phyloP scores from a whole-genome alignment of 2,113 vertebrate species.

The Paratilapia polleni region DNA sequence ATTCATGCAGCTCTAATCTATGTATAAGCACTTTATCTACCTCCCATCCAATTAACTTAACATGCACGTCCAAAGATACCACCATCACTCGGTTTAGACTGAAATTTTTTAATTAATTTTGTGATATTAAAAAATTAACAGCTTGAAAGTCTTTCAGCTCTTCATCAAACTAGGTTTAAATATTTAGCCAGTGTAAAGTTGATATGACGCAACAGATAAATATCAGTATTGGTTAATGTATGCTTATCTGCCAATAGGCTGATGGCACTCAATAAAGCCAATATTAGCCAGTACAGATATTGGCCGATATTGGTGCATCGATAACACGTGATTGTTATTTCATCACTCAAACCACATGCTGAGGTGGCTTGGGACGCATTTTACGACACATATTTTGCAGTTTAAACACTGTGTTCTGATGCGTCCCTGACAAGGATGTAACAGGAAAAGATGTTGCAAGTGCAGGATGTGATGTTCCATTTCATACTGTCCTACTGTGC shows the following conservation, averaged over 20 bases:
- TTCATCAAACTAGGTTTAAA: rapidly evolving
- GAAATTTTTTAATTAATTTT: not conserved
- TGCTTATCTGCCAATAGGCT: no score
- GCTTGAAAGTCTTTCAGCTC: not conserved
- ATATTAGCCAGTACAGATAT: not conserved
- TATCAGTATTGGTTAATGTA: not conserved
- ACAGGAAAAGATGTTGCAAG: not conserved
- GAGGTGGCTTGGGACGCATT: not conserved
- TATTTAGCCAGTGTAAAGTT: not conserved
- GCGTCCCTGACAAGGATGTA: no score
- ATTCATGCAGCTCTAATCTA: not conserved
- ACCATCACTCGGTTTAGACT: not conserved
- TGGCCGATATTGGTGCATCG: not conserved
- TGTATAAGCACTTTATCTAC: not conserved
- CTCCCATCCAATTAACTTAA: not conserved
- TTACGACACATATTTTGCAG: rapidly evolving
- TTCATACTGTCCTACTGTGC: no score
- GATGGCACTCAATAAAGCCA: not conserved
- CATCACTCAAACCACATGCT: not conserved
- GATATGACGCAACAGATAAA: not conserved
- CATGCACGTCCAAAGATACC: not conserved
- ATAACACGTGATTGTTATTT: no score
- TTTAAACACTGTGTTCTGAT: not conserved
- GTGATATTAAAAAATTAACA: no score
- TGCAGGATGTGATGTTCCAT: no score